Evolutionary conservation across 2,888 invertebrate species (phyloP).

Genomic region (Ashinkailepas kermadecensis): DNA sequence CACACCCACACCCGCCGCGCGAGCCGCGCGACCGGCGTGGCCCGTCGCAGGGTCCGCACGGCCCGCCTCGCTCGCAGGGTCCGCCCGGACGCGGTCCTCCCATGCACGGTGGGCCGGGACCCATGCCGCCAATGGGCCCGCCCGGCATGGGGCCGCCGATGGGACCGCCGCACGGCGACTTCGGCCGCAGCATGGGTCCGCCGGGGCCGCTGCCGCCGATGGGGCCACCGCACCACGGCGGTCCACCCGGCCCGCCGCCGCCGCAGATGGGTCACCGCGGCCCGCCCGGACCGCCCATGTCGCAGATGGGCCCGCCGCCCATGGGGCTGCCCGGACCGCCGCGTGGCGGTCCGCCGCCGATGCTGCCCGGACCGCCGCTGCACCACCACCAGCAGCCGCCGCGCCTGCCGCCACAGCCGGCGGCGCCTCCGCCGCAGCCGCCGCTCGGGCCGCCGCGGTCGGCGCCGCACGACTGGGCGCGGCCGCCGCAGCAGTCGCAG

Average conservation of each 20-base stretch:
- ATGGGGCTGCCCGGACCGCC: constrained; percentile 36
- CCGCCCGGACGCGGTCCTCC: constrained; percentile 50
- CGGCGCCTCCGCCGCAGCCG: constrained; percentile 40
- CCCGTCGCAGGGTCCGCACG: constrained; percentile 31
- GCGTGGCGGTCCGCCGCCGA: constrained; percentile 35
- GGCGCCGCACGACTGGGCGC: constrained; percentile 3
- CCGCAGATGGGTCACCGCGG: constrained; percentile 97
- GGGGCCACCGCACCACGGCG: constrained; percentile 45
- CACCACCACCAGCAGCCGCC: not conserved
- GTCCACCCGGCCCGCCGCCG: constrained; percentile 42
- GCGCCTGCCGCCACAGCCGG: constrained; percentile 43
- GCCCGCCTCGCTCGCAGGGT: constrained; percentile 33
- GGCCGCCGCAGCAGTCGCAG: constrained; percentile 46
- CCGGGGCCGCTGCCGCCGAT: constrained; percentile 46
- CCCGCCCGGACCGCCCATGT: constrained; percentile 53
- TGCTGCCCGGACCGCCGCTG: constrained; percentile 30
- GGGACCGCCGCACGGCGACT: not conserved
- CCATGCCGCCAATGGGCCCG: constrained; percentile 30
- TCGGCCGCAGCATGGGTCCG: constrained; percentile 6
- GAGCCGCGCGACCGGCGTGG: constrained; percentile 29
- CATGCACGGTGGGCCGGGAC: constrained; percentile 36
- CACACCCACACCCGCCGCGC: constrained; percentile 48
- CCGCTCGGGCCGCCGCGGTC: constrained; percentile 44
- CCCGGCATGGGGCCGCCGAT: constrained; percentile 26
- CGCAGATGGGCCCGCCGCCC: constrained; percentile 37